phyloP scores from a whole-genome alignment of 2,888 invertebrate species.

The Brachypalpus laphriformis region DNA sequence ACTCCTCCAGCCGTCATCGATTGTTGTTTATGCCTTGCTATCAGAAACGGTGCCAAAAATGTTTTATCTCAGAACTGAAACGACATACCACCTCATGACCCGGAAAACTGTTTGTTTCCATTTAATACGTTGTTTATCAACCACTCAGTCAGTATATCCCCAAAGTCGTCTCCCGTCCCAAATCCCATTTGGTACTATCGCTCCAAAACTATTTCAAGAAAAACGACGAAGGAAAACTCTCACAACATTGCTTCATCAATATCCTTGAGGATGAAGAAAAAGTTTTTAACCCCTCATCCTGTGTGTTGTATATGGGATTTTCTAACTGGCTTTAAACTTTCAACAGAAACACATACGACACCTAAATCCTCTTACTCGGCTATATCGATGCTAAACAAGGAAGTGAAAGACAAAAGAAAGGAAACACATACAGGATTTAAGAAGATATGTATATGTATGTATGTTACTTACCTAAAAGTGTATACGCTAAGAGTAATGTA shows the following conservation, averaged over 20 bases:
- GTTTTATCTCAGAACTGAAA: constrained; percentile 27
- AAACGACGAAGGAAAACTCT: constrained; percentile 25
- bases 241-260: constrained; percentile 46
- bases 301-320: constrained; percentile 9
- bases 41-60: constrained; percentile 18
- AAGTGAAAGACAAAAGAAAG: constrained; percentile 15
- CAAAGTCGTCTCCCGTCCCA: constrained; percentile 2
- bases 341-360: constrained; percentile 19
- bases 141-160: constrained; percentile 27
- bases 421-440: constrained; percentile 1
- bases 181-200: constrained; percentile 42
- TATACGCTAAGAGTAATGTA: constrained; percentile 91
- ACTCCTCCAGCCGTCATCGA: not conserved
- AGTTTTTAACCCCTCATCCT: constrained; percentile 25
- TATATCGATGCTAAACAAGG: constrained; percentile 5
- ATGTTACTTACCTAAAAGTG: constrained; percentile 85
- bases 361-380: constrained; percentile 36
- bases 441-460: not conserved
- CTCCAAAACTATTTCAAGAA: constrained; percentile 47
- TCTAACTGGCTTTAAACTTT: constrained; percentile 50
- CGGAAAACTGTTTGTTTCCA: constrained; percentile 42
- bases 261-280: constrained; percentile 45
- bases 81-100: constrained; percentile 7
- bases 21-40: not conserved
- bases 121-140: constrained; percentile 54